Evolutionary conservation across 2,888 invertebrate genomes (phyloP), one percentile per base, ranked within the genome.

Genomic region (Anoncus sp.): DNA sequence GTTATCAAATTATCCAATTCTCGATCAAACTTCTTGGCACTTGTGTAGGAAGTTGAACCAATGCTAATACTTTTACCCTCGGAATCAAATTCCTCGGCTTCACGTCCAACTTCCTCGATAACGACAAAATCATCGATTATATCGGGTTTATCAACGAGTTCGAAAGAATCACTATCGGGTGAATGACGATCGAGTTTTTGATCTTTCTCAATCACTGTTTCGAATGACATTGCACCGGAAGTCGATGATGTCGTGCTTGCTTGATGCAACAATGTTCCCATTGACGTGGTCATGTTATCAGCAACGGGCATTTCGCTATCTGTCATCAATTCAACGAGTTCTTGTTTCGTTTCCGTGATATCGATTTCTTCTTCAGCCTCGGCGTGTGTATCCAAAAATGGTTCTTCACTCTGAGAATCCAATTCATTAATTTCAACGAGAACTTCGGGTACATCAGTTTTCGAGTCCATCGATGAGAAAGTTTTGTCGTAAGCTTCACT

Each of bases 51-150:
- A 27, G 87, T 87, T 0, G 92, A 83, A 43, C 92, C 92, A 74
- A 97, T 97, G 80, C 93, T 92, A 14, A 97, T 93, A 89, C 96
- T 96, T 92, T 96, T 96, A 0, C 97, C 97, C 91, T 97, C 97
- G 2, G 94, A 92, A 85, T 97, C 97, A 73, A 94, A 94, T 91
- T 97, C 97, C 84, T 95, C 94, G 0, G 97, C 97, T 92, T 97
- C 97, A 88, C 95, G 96, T 1, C 96, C 97, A 1, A 97, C 97
- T 90, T 97, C 97, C 92, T 97, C 97, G 80, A 97, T 96, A 0
- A 97, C 96, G 0, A 97, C 96, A 87, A 97, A 97, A 85, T 97
- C 97, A 86, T 97, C 97, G 82, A 96, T 96, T 83, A 97, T 94
- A 87, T 96, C 96, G 0, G 97, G 97, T 87, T 96, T 97, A 84